Percentiles rank a stretch among this genome's conserved stretches.
These are phyloP conservation scores for Cylas formicarius DNA, from an alignment of 1,140 invertebrate species.

Conservation along the genomic window DNA sequence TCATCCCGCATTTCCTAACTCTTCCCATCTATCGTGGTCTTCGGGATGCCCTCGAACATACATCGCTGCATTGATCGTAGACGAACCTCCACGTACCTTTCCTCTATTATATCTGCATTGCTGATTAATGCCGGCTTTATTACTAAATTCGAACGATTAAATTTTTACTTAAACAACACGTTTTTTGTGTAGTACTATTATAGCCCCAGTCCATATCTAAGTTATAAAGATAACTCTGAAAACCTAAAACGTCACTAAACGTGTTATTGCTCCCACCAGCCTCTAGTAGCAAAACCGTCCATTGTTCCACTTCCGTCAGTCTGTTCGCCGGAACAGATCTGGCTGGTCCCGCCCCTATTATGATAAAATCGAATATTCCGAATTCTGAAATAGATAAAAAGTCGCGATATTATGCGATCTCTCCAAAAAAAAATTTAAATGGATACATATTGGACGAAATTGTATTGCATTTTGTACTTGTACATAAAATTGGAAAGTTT, in stretches of 20 bases:
- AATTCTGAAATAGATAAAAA: slow-evolving; percentile 17
- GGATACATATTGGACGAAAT: no score
- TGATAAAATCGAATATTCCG: slow-evolving; percentile 24
- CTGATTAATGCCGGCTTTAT: slow-evolving; percentile 46
- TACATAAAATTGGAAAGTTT: no score
- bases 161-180: slow-evolving; percentile 55
- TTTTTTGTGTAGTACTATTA: slow-evolving; percentile 41
- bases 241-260: no score
- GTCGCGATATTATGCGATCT: no score
- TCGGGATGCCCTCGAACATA: slow-evolving; percentile 70
- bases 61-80: slow-evolving; percentile 80
- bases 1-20: slow-evolving; percentile 60
- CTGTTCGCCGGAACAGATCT: slow-evolving; percentile 57
- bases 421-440: no score
- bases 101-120: slow-evolving; percentile 55
- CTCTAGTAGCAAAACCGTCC: slow-evolving; percentile 80
- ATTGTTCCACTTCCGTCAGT: slow-evolving; percentile 68
- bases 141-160: slow-evolving; percentile 46
- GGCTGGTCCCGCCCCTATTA: slow-evolving; percentile 25
- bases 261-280: no score
- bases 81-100: slow-evolving; percentile 64
- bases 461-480: no score
- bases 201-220: slow-evolving; percentile 89
- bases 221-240: no score
- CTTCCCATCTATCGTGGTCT: slow-evolving; percentile 59